Evolutionary conservation across 2,113 vertebrate species (phyloP), one percentile per base, ranked within the genome.

Genomic region (Melanerpes aurifrons): DNA sequence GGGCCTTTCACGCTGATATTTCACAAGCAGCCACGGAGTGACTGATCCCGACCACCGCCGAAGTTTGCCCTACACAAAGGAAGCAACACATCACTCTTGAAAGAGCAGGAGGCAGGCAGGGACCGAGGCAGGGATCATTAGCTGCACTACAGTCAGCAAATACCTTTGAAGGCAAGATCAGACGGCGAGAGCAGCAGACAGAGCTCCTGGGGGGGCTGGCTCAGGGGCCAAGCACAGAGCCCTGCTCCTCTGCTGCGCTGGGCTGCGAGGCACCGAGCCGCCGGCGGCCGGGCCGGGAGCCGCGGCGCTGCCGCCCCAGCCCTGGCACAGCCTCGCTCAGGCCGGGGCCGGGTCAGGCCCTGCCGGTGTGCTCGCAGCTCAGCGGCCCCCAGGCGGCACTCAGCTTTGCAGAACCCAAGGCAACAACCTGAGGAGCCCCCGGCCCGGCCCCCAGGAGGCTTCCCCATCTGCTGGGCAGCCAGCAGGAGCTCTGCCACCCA

Each of bases 131-230:
- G 91, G 92, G 87, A 95, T 95, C 90, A 95, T 96, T 94, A 93
- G 89, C 89, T 88, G 47, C 31, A 84, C 94, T 95, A 74, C 86
- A 93, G 89, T 69, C 95, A 94, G 92, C 84, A 87, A 90, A 92
- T 72, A 87, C 84, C 94, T 96, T 93, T 96, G 95, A 96, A 70
- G 89, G 89, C 80, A 90, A 96, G 83, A 96, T 95, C 90, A 96
- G 84, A 96, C 7, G 1, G 86, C 72, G 37, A 84, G 96, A 93
- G 83, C 22, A 89, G 90, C n/a, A 86, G 92, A 81, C 63, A 90
- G 78, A 79, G 35, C 82, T 57, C 72, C 20, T 3, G 68, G 31
- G 77, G 77, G 77, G 92, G 92, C 80, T 56, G 68, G 89, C 86
- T 78, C 54, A 86, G 83, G 78, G 63, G 80, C 81, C 86, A 84